Percentiles rank a stretch among this genome's conserved stretches.
Evolutionary conservation across 2,797 vertebrate genomes (phyloP).

Genomic region (Echeneis naucrates): DNA sequence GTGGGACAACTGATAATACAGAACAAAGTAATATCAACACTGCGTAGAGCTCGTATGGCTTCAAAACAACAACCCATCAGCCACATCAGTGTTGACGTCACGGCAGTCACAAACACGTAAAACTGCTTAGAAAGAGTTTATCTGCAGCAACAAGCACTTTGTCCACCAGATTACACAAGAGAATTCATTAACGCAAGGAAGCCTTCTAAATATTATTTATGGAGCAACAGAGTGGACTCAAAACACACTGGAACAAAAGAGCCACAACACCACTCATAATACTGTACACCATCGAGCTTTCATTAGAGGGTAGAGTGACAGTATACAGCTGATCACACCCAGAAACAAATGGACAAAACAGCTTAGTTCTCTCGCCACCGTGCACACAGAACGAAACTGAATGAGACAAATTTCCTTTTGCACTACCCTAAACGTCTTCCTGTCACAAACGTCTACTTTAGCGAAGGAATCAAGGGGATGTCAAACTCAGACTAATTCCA

Average conservation of each 20-base stretch:
- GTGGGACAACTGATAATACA: conserved; percentile 20
- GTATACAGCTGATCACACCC: no score
- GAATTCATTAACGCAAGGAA: not conserved
- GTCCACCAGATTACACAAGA: not conserved
- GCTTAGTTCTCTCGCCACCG: not conserved
- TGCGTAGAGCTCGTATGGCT: not conserved
- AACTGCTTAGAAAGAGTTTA: not conserved
- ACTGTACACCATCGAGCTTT: not conserved
- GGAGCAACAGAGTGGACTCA: not conserved
- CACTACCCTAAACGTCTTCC: conserved; percentile 12
- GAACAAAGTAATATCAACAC: conserved; percentile 35
- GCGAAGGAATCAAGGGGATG: not conserved
- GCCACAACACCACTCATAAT: not conserved
- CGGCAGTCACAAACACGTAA: not conserved
- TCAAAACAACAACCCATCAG: not conserved
- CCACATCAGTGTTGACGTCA: not conserved
- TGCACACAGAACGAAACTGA: conserved; percentile 8
- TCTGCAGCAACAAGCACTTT: no score
- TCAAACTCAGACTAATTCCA: not conserved
- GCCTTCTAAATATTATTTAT: no score
- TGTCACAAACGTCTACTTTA: conserved; percentile 11
- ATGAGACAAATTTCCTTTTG: not conserved
- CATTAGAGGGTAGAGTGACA: not conserved
- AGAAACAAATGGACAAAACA: not conserved
- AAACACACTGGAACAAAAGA: not conserved